Conservation (phyloP, 2,888 invertebrate genomes). For the Muschampia plurimacula region DNA sequence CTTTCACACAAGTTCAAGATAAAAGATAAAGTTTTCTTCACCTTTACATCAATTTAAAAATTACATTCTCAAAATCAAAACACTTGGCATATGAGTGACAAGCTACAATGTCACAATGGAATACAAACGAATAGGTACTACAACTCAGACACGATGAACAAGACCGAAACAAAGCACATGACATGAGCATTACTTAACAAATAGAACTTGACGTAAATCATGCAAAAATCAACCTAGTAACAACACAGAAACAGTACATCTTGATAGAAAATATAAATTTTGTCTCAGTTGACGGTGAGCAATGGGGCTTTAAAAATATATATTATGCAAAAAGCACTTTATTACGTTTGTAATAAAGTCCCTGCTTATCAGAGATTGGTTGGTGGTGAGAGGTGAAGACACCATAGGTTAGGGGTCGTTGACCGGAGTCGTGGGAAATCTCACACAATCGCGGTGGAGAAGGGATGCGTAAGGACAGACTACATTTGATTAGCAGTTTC, state of each 20-base stretch:
- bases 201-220: background rate
- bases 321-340: constrained; percentile 11
- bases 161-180: too few species aligned
- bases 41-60: too few species aligned
- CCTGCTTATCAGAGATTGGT: background rate
- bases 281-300: background rate
- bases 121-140: background rate
- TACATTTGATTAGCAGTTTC: constrained; percentile 34
- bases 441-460: constrained; percentile 17
- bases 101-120: too few species aligned
- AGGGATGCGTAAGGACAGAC: constrained; percentile 37
- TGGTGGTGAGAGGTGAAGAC: constrained; percentile 33
- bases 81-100: too few species aligned
- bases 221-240: constrained; percentile 4
- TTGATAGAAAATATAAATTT: background rate
- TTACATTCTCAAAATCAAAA: too few species aligned
- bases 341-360: constrained; percentile 12
- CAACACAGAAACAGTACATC: background rate
- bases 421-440: constrained; percentile 33
- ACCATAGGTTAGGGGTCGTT: constrained; percentile 22
- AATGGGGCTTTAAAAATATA: constrained; percentile 9
- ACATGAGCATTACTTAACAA: background rate
- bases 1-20: too few species aligned
- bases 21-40: too few species aligned
- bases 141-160: background rate